phyloP scores from a whole-genome alignment of 2,888 invertebrate genomes.

The Diabrotica balteata region DNA sequence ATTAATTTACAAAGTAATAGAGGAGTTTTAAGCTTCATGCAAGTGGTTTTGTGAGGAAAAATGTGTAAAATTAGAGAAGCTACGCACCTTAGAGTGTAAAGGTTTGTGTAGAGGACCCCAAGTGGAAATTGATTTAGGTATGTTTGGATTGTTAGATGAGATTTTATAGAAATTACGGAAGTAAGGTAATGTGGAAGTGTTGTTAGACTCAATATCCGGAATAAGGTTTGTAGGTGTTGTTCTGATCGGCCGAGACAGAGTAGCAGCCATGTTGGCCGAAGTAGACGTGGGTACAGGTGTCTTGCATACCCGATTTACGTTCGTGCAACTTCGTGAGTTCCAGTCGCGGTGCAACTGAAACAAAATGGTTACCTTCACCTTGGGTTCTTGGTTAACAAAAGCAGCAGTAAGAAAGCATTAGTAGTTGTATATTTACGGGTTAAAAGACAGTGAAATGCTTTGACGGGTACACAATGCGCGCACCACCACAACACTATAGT shows the following conservation, averaged over 20 bases:
- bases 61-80: conserved; percentile 16
- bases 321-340: conserved; percentile 63
- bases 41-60: not conserved
- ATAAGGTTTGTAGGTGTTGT: conserved; percentile 51
- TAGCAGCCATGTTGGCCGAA: conserved; percentile 60
- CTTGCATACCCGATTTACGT: conserved; percentile 60
- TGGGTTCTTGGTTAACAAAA: conserved; percentile 24
- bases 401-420: conserved; percentile 33
- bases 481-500: conserved; percentile 44
- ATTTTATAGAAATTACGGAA: conserved; percentile 61
- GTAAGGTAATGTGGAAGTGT: conserved; percentile 61
- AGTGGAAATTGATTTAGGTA: conserved; percentile 70
- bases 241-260: conserved; percentile 56
- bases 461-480: conserved; percentile 37
- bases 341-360: conserved; percentile 63
- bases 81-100: conserved; percentile 70
- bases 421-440: conserved; percentile 21
- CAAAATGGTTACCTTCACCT: conserved; percentile 40
- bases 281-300: conserved; percentile 58
- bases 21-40: not conserved
- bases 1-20: not conserved
- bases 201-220: conserved; percentile 52
- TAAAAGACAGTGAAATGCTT: conserved; percentile 29
- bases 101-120: conserved; percentile 71
- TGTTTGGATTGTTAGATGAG: conserved; percentile 59